Evolutionary conservation across 2,888 invertebrate genomes (phyloP), one percentile per base, ranked within the genome.

Genomic region (Eumacrocentrus americanus): DNA sequence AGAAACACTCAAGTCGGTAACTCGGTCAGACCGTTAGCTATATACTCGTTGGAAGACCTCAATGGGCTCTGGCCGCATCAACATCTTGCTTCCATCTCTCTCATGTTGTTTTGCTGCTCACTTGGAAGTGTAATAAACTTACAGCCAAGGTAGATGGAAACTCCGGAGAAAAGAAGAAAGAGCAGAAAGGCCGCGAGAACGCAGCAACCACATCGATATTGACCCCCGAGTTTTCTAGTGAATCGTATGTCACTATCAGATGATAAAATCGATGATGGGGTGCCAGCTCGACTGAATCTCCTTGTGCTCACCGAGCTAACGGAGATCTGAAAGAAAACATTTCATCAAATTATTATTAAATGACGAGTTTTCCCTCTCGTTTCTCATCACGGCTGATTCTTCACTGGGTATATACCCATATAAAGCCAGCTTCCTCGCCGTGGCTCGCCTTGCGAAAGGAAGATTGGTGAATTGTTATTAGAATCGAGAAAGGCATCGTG

Each of bases 201-300:
- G 72, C 91, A 94, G 81, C 94, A 94, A 72, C 94, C 94, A 72
- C 93, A 92, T 75, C 91, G 89, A 80, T 92, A 91, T 68, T 92
- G 91, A 57, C 92, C 89, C 67, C 91, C 91, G 69, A 93, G 84
- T 82, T 93, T 94, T 55, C 92, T 86, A 12, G 94, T 94, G 82
- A 94, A 94, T 68, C 93, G 86, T 78, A 94, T 94, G 81, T 94
- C 93, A 72, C 93, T 94, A 84, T 92, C 92, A 68, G 92, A 91
- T 0, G 93, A 92, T 72, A 92, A 82, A 60, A 92, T 91, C 34
- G 92, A 92, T 80, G 91, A 91, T 37, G 92, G 89, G 1, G 86
- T 85, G 35, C 82, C 82, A 3, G 82, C 81, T 67, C 85, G 78
- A 68, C 85, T 82, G 71, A 83, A 83, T 60, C 82, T 82, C 64